These are phyloP conservation scores for Melanotaenia maccullochi DNA, from an alignment of 2,797 vertebrate genomes.

Conservation along the genomic window DNA sequence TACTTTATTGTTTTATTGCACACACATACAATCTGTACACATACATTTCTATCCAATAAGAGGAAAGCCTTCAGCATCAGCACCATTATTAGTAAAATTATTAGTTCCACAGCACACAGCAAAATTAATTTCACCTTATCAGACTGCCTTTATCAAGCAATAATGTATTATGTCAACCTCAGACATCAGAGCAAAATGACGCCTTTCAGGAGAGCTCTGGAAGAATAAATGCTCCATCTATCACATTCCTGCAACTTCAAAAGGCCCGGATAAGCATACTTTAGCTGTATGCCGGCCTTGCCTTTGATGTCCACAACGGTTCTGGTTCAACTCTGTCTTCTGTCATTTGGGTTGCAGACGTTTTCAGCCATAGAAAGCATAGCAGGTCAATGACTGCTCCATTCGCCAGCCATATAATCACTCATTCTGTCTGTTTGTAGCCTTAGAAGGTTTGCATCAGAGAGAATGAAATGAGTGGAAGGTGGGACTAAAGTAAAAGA, in stretches of 20 bases:
- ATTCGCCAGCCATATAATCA: constrained; percentile 43
- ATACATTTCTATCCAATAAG: constrained; percentile 12
- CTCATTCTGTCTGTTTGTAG: constrained; percentile 54
- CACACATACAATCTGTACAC: no score
- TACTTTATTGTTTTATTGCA: constrained; percentile 22
- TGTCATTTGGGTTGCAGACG: constrained; percentile 67
- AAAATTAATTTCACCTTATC: constrained; percentile 48
- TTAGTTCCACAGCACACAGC: constrained; percentile 35
- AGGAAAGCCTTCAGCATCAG: constrained; percentile 16
- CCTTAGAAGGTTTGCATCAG: constrained; percentile 67
- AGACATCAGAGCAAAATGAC: constrained; percentile 47
- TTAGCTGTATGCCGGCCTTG: constrained; percentile 51
- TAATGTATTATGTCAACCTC: constrained; percentile 33
- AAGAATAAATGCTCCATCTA: constrained; percentile 49
- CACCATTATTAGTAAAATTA: constrained; percentile 26
- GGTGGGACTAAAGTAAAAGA: constrained; percentile 49
- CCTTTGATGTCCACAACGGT: constrained; percentile 73
- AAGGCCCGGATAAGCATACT: constrained; percentile 62
- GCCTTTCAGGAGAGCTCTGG: constrained; percentile 23
- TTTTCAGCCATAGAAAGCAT: constrained; percentile 47
- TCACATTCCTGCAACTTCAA: constrained; percentile 67
- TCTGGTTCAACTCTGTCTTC: constrained; percentile 66
- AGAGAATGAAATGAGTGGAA: constrained; percentile 38
- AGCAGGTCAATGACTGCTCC: constrained; percentile 66
- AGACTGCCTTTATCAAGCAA: constrained; percentile 39